A percentile compares a stretch with the other conserved stretches of the same genome.
Conservation (phyloP, 2,888 invertebrate genomes). For the Neoscelio sp. region DNA sequence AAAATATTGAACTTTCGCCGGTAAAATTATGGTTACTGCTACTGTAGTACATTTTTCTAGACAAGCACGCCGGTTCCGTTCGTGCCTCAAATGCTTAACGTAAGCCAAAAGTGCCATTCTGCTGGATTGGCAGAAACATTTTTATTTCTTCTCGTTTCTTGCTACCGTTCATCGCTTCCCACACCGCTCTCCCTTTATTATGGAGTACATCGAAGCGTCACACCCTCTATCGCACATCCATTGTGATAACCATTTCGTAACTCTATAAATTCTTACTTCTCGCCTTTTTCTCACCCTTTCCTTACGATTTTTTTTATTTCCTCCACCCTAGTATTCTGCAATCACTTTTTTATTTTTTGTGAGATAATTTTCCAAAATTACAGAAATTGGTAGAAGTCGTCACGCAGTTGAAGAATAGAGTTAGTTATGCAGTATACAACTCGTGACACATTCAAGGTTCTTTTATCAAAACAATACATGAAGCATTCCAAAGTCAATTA, state of each 20-base stretch:
- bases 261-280: too few relatives aligned
- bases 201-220: constrained; percentile 54
- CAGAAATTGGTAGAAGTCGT: too few relatives aligned
- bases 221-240: constrained; percentile 53
- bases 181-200: constrained; percentile 47
- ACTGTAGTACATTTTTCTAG: constrained; percentile 38
- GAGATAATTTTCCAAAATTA: too few relatives aligned
- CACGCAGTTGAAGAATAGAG: too few relatives aligned
- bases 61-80: constrained; percentile 19
- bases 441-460: too few relatives aligned
- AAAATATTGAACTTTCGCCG: constrained; percentile 39
- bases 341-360: too few relatives aligned
- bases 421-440: too few relatives aligned
- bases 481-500: too few relatives aligned
- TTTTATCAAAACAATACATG: too few relatives aligned
- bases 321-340: too few relatives aligned
- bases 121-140: constrained; percentile 66
- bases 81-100: constrained; percentile 53
- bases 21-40: constrained; percentile 49
- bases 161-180: constrained; percentile 64
- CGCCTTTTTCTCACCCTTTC: too few relatives aligned
- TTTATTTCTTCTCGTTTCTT: constrained; percentile 56
- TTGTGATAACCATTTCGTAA: constrained; percentile 46
- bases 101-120: constrained; percentile 58
- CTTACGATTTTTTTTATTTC: too few relatives aligned